Conservation (phyloP, 1,140 invertebrate species). For the Calephelis nemesis region DNA sequence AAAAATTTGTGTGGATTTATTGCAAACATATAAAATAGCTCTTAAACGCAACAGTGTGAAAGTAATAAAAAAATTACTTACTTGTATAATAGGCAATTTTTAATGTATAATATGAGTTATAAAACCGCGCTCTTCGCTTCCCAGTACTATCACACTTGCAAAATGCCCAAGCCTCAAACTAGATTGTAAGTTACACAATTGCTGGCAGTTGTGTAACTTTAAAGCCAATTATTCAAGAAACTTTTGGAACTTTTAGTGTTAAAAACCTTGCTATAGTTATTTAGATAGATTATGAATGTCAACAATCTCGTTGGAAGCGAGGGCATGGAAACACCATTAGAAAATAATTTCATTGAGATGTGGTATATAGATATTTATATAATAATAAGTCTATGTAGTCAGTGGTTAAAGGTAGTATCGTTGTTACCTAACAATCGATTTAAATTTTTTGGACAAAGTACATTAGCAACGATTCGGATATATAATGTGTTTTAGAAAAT, state of each 20-base stretch:
- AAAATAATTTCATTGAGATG: constrained; percentile 58
- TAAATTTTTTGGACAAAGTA: constrained; percentile 35
- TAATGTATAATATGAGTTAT: neutral
- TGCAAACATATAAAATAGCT: too few relatives aligned
- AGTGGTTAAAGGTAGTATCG: constrained; percentile 72
- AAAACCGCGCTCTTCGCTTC: constrained; percentile 30
- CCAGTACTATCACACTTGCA: constrained; percentile 32
- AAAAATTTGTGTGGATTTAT: too few relatives aligned
- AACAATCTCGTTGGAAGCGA: constrained; percentile 46
- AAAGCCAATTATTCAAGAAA: neutral
- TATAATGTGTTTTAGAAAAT: constrained; percentile 45
- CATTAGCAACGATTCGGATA: constrained; percentile 46
- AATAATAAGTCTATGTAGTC: constrained; percentile 71
- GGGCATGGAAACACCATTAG: constrained; percentile 58
- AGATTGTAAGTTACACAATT: constrained; percentile 47
- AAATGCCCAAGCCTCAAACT: constrained; percentile 46
- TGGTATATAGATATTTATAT: constrained; percentile 71
- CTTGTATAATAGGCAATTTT: too few relatives aligned
- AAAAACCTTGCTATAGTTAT: constrained; percentile 1
- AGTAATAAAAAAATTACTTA: too few relatives aligned
- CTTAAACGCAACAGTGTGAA: neutral
- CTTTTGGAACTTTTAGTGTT: constrained; percentile 3
- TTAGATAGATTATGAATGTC: constrained; percentile 4
- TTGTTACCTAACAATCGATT: constrained; percentile 58
- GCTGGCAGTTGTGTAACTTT: constrained; percentile 47